Evolutionary conservation across 2,888 invertebrate genomes (phyloP).

Genomic region (Philereme transversata): DNA sequence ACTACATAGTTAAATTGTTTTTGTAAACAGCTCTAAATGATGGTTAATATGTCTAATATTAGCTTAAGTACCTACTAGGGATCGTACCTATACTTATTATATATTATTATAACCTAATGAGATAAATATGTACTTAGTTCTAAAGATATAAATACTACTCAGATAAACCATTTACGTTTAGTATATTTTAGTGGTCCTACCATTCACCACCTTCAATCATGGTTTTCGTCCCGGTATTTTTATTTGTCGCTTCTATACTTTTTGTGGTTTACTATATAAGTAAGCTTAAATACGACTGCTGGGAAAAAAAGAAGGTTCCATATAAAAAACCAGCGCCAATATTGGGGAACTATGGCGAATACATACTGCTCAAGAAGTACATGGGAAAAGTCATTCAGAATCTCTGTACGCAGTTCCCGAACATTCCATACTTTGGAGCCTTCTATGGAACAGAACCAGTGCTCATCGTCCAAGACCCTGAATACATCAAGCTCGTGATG

Average conservation of each 20-base stretch:
- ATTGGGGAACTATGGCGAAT: constrained; percentile 60
- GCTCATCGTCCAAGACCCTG: constrained; percentile 61
- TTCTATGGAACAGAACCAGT: constrained; percentile 64
- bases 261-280: constrained; percentile 39
- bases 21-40: background rate
- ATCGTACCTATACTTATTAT: no score
- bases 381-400: constrained; percentile 43
- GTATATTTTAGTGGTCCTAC: background rate
- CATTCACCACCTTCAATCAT: constrained; percentile 7
- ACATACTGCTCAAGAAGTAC: constrained; percentile 50
- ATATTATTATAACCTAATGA: background rate
- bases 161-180: background rate
- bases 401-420: constrained; percentile 54
- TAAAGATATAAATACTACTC: constrained; percentile 19
- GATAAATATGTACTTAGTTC: background rate
- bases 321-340: constrained; percentile 48
- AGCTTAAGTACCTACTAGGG: background rate
- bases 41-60: background rate
- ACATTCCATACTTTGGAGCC: constrained; percentile 59
- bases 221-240: constrained; percentile 4
- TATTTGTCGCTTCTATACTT: constrained; percentile 18
- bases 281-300: constrained; percentile 51
- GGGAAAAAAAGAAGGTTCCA: constrained; percentile 57
- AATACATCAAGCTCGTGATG: constrained; percentile 56
- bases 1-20: background rate